Percentiles rank a stretch among this genome's conserved stretches.
These are phyloP conservation scores for Ceratitis capitata DNA, from an alignment of 1,140 invertebrate genomes.

Conservation along the genomic window DNA sequence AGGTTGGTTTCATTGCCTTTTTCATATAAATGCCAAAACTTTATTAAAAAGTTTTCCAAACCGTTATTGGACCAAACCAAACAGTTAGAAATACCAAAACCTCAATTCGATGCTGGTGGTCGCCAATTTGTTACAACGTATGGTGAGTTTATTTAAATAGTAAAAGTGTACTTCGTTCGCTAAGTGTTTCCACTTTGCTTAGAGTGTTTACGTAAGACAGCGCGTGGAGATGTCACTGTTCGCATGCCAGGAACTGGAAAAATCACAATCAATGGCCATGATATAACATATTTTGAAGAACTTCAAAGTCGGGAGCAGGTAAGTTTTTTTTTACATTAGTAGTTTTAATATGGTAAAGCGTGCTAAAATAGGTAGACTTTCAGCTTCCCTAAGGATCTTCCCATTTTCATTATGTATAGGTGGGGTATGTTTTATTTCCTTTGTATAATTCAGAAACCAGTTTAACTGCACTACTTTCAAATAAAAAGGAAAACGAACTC, in stretches of 20 bases:
- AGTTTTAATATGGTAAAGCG: no score
- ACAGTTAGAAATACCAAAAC: slow-evolving; percentile 70
- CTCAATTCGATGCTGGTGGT: slow-evolving; percentile 75
- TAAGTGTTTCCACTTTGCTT: slow-evolving; percentile 48
- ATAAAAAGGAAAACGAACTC: no score
- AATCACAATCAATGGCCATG: slow-evolving; percentile 82
- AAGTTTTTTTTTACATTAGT: slow-evolving; percentile 63
- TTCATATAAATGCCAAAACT: slow-evolving; percentile 73
- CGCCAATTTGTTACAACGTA: slow-evolving; percentile 74
- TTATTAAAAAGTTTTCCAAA: slow-evolving; percentile 77
- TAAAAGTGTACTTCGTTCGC: neutral
- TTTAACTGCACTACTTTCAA: no score
- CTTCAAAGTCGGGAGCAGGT: slow-evolving; percentile 80
- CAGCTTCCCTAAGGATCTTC: no score
- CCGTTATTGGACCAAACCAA: slow-evolving; percentile 68
- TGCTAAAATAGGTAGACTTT: no score
- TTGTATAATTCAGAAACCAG: no score
- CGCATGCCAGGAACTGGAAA: slow-evolving; percentile 81
- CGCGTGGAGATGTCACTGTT: slow-evolving; percentile 75
- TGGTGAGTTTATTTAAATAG: slow-evolving; percentile 62
- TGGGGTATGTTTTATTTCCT: no score
- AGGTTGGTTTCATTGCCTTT: slow-evolving; percentile 78
- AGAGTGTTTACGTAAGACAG: slow-evolving; percentile 79
- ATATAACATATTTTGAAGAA: slow-evolving; percentile 79
- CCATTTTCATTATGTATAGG: no score